Evolutionary conservation across 2,888 invertebrate species (phyloP).

Genomic region (Eudemis profundana): DNA sequence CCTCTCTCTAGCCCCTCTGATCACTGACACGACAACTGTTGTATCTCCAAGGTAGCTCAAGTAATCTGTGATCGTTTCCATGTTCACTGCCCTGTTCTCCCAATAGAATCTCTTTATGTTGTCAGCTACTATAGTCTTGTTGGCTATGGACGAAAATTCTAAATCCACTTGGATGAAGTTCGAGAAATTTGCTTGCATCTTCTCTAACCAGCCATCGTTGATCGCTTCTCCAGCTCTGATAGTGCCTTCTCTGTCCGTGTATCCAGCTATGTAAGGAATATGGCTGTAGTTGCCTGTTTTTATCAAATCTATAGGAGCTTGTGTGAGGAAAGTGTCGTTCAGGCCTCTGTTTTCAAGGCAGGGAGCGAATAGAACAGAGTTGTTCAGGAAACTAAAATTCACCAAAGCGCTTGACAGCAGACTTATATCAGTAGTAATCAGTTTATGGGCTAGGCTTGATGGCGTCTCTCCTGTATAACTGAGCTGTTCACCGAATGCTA

Average conservation of each 20-base stretch:
- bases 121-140: slow-evolving; percentile 54
- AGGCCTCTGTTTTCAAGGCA: slow-evolving; percentile 67
- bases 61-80: slow-evolving; percentile 68
- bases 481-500: slow-evolving; percentile 60
- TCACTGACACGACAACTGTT: slow-evolving; percentile 63
- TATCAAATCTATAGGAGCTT: slow-evolving; percentile 67
- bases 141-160: slow-evolving; percentile 52
- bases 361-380: slow-evolving; percentile 73
- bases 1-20: slow-evolving; percentile 67
- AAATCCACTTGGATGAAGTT: slow-evolving; percentile 72
- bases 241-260: slow-evolving; percentile 72
- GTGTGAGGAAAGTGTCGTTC: slow-evolving; percentile 62
- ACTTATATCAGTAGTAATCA: slow-evolving; percentile 58
- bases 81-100: slow-evolving; percentile 55
- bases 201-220: slow-evolving; percentile 59
- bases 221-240: slow-evolving; percentile 65
- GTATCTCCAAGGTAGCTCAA: slow-evolving; percentile 74
- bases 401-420: slow-evolving; percentile 58
- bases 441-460: slow-evolving; percentile 59
- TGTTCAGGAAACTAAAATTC: slow-evolving; percentile 65
- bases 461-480: slow-evolving; percentile 59
- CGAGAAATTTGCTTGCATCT: slow-evolving; percentile 70
- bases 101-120: slow-evolving; percentile 68
- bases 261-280: slow-evolving; percentile 71
- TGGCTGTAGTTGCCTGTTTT: slow-evolving; percentile 65